Evolutionary conservation across 2,797 vertebrate genomes (phyloP).

Genomic region (Buceros bicornis): DNA sequence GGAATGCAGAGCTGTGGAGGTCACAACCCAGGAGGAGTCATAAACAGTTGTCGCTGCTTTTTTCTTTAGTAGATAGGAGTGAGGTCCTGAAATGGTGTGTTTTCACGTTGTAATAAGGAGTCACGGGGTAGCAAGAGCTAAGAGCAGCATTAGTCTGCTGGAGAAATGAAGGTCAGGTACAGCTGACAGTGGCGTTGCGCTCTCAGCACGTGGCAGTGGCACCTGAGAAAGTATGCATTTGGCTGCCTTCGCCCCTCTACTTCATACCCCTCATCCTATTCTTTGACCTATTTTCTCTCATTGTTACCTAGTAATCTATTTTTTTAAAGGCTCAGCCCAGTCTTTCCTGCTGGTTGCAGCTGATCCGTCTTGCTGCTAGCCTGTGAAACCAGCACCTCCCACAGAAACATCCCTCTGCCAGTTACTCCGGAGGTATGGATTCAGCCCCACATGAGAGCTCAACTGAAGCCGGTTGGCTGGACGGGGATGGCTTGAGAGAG

Average conservation of each 20-base stretch:
- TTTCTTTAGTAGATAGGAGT: background rate
- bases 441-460: conserved; percentile 31
- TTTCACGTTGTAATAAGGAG: background rate
- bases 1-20: background rate
- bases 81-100: background rate
- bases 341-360: conserved; percentile 46
- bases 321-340: conserved; percentile 42
- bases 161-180: background rate
- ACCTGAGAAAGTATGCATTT: background rate
- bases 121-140: background rate
- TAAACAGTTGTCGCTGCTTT: background rate
- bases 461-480: conserved; percentile 36
- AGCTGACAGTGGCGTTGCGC: background rate
- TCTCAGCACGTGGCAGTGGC: background rate
- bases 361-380: conserved; percentile 13
- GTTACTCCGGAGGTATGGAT: conserved; percentile 28
- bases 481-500: background rate
- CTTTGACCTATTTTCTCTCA: conserved; percentile 64
- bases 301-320: conserved; percentile 61
- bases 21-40: background rate
- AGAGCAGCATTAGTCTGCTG: background rate
- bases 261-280: conserved; percentile 19
- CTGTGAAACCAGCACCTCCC: conserved; percentile 47
- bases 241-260: background rate
- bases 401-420: conserved; percentile 30